Conservation (phyloP, 2,113 vertebrate genomes). For the Myotis lucifugus region DNA sequence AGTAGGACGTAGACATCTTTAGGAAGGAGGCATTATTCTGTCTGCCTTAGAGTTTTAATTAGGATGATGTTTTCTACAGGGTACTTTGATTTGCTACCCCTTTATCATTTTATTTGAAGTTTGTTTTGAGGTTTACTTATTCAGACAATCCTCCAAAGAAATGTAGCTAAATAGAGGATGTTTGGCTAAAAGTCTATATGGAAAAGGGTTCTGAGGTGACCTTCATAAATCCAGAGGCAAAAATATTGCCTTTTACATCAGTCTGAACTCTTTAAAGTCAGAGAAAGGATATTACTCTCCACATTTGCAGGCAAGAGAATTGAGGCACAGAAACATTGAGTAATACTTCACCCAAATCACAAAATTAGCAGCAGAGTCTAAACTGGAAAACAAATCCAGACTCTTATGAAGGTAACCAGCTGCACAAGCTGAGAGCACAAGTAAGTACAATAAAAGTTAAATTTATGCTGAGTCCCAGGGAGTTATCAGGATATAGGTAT, state of each 20-base stretch:
- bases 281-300: background rate
- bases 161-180: background rate
- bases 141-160: background rate
- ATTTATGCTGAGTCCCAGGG: background rate
- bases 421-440: background rate
- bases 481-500: background rate
- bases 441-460: background rate
- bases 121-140: background rate
- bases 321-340: background rate
- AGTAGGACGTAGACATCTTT: background rate
- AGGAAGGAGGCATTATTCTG: background rate
- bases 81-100: background rate
- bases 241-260: background rate
- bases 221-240: background rate
- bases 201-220: background rate
- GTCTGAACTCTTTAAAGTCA: conserved; percentile 8
- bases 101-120: background rate
- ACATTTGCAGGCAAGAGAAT: background rate
- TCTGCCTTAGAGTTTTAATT: background rate
- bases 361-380: background rate
- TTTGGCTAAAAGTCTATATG: background rate
- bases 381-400: background rate
- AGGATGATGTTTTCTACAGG: background rate
- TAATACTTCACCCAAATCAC: background rate
- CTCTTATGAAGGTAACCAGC: background rate